Evolutionary conservation across 2,113 vertebrate genomes (phyloP), one percentile per base, ranked within the genome.

Genomic region (Galbula dea): DNA sequence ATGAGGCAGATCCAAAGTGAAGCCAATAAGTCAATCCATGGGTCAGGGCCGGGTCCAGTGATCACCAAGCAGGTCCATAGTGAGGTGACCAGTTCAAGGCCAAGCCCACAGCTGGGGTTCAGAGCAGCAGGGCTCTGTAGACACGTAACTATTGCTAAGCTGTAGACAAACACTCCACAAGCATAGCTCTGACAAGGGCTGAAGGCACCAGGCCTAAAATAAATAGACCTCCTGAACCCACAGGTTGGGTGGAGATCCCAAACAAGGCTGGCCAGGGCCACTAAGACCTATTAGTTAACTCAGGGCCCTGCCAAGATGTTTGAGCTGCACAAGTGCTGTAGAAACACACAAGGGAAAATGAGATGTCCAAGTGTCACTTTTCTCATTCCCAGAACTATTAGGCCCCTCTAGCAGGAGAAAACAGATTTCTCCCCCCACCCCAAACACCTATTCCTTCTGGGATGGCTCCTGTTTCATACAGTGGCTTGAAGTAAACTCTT

Each of bases 321-420:
- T 24, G n/a, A 79, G 21, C 39, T 51, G 39, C 48, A 37, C 37
- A 11, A 14, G 10, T 20, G 10, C 8, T 11, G 30, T 1, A 45
- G 55, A 87, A 73, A 32, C n/a, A 34, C n/a, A 22, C 15, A 9
- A 3, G 0, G 4, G n/a, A n/a, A 58, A 62, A 13, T 0, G 2
- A 9, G 16, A 41, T 34, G 7, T 23, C 67, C 4, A 0, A 59
- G 41, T 45, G 32, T 62, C 63, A 61, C 16, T 71, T 30, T 59
- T 82, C 21, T 75, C 49, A 23, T 77, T 55, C 46, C 11, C 52
- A 45, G 30, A 52, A 29, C 24, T 61, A 66, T 37, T 23, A 45
- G 48, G 18, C 15, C 32, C 26, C 58, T 57, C 36, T 37, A 13
- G 30, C 13, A 73, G 54, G 16, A 62, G 20, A 55, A 75, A 69